Percentiles rank a stretch among this genome's conserved stretches.
Conservation (phyloP, 1,140 invertebrate species). For the Laodelphax striatellus region DNA sequence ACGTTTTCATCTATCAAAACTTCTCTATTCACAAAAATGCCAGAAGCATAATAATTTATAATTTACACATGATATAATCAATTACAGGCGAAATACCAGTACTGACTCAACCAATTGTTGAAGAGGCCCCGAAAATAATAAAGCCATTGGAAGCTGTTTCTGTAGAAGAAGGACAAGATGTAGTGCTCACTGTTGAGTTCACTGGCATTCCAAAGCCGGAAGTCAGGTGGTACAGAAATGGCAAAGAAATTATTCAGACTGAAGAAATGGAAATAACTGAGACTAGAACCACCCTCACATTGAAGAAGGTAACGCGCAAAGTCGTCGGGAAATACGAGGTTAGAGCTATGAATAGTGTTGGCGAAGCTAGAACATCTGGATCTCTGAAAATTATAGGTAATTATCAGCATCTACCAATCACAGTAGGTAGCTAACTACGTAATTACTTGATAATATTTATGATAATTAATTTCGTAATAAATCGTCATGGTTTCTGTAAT, state of each 20-base stretch:
- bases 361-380: constrained; percentile 65
- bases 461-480: too few relatives aligned
- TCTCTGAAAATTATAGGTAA: constrained; percentile 45
- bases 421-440: too few relatives aligned
- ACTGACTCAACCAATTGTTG: constrained; percentile 42
- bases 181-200: constrained; percentile 55
- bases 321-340: constrained; percentile 79
- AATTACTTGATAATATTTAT: too few relatives aligned
- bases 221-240: constrained; percentile 80
- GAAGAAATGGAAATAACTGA: constrained; percentile 56
- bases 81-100: constrained; percentile 31
- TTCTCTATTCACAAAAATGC: too few relatives aligned
- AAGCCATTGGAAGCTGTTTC: constrained; percentile 52
- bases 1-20: too few relatives aligned
- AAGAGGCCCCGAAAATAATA: constrained; percentile 53
- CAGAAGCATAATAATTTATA: too few relatives aligned
- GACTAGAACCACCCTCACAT: constrained; percentile 51
- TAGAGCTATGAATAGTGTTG: constrained; percentile 55
- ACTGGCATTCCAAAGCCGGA: constrained; percentile 56
- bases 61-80: too few relatives aligned
- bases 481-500: too few relatives aligned
- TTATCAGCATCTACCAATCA: too few relatives aligned
- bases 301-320: constrained; percentile 56
- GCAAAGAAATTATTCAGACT: constrained; percentile 56
- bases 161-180: constrained; percentile 43